Evolutionary conservation across 2,888 invertebrate species (phyloP), one percentile per base, ranked within the genome.

Genomic region (Leptopilina syphax): DNA sequence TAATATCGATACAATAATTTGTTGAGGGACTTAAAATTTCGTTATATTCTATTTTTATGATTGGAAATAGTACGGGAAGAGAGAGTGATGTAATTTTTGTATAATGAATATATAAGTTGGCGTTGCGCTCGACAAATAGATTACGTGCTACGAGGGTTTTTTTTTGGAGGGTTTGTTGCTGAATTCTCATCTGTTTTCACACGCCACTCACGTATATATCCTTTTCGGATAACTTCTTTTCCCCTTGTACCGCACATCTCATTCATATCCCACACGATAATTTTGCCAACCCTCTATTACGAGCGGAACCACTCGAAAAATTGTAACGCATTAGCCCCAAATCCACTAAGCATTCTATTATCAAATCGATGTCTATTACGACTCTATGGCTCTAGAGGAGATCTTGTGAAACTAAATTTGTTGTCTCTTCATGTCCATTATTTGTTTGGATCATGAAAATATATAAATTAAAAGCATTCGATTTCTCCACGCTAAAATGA

Each of bases 181-280:
- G 85, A 83, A 84, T 84, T 84, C 82, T 85, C 83, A 81, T 81
- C 84, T 83, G 81, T 83, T 88, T 87, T 81, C 88, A 89, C 88
- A 92, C 89, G 91, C 92, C 87, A 89, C 90, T 91, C 92, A 92
- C 92, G 92, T 92, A 90, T 86, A 86, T 89, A 88, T 88, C 88
- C 89, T 92, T 57, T 84, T 91, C 93, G 92, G 93, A 93, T 84
- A 82, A 77, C 82, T 77, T 83, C 83, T 82, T 80, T 79, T 66
- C 82, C 78, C 80, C 77, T 63, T 63, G 78, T 79, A 60, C 34
- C 50, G 63, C 65, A 41, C 34, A 10, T 27, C 47, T 67, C 67
- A 41, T 47, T 63, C 63, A 63, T 63, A 63, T 18, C 65, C 44
- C 73, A 78, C 54, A 77, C 76, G 79, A 67, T 83, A 79, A 82